Base-by-base conservation (phyloP, 2,888 invertebrate species). In the Cantharis nigra region DNA sequence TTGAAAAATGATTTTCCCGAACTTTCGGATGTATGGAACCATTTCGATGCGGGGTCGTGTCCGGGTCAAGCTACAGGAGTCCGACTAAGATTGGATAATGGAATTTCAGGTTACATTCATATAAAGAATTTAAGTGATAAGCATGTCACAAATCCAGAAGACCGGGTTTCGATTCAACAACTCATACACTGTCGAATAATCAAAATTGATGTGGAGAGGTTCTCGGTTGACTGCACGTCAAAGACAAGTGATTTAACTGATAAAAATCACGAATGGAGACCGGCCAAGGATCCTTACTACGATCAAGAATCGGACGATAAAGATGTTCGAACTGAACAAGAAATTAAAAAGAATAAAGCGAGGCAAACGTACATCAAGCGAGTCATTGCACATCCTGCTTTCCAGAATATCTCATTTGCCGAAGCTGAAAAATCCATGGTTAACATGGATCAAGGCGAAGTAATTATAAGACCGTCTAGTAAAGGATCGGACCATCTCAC, bases 11-110 rank as follows among this genome's bases (percentile, higher is more conserved):
- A 98, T 88, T 98, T 99, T 85, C 96, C 97, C 0, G 98, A 98
- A 87, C 90, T 98, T 30, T 97, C 97, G 18, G 98, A 98, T 90
- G 98, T 98, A 70, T 99, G 98, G 98, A 97, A 97, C 89, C 98
- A 99, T 88, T 98, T 98, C 90, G 98, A 99, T 89, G 96, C 97
- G 0, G 97, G 96, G 28, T 93, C 95, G 1, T 99, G 99, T 89
- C 98, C 97, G 0, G 99, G 99, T 0, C 96, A 97, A 87, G 97
- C 99, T 0, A 95, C 96, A 0, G 99, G 99, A 0, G 95, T 99
- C 0, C 92, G 96, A 78, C 90, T 97, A 63, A 91, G 96, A 0
- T 89, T 99, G 3, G 99, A 99, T 88, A 99, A 99, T 87, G 89
- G 88, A 11, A 91, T 97, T 49, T 94, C 94, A 4, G 98, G 98